A percentile compares a stretch with the other conserved stretches of the same genome.
These are phyloP conservation scores for Drosophila truncata DNA, from an alignment of 1,140 invertebrate genomes.

Conservation along the genomic window DNA sequence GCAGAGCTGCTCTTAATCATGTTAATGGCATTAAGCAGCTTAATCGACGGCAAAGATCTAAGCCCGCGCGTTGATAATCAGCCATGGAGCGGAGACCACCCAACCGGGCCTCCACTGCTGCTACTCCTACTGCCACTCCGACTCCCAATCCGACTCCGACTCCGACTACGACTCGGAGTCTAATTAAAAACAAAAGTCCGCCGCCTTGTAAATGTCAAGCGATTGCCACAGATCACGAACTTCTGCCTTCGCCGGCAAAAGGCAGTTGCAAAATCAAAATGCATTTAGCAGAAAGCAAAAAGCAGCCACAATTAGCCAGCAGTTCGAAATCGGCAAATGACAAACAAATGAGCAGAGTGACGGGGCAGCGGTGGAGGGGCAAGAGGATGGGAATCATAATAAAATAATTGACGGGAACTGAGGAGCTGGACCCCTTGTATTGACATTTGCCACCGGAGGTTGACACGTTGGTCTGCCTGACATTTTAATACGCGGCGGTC, in stretches of 20 bases:
- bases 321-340: constrained; percentile 41
- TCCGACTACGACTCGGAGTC: constrained; percentile 27
- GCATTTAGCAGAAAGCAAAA: constrained; percentile 70
- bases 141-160: constrained; percentile 21
- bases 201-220: constrained; percentile 79
- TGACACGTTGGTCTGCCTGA: constrained; percentile 50
- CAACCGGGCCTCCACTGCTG: constrained; percentile 37
- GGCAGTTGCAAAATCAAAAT: constrained; percentile 78
- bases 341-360: constrained; percentile 40
- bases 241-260: constrained; percentile 26
- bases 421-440: constrained; percentile 55
- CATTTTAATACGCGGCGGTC: constrained; percentile 65
- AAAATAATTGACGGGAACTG: constrained; percentile 67
- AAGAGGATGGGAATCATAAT: constrained; percentile 52
- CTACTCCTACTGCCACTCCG: constrained; percentile 24
- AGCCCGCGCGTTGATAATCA: constrained; percentile 77
- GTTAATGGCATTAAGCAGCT: constrained; percentile 83
- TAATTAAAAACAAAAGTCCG: constrained; percentile 80
- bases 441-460: constrained; percentile 66
- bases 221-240: constrained; percentile 78
- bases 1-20: constrained; percentile 68
- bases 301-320: constrained; percentile 45
- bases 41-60: constrained; percentile 82
- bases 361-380: background rate
- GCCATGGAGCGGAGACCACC: constrained; percentile 62